These are phyloP conservation scores for Chondrilla cf. caribensis DNA, from an alignment of 37 sponge, comb jelly and placozoan species.

Conservation along the genomic window DNA sequence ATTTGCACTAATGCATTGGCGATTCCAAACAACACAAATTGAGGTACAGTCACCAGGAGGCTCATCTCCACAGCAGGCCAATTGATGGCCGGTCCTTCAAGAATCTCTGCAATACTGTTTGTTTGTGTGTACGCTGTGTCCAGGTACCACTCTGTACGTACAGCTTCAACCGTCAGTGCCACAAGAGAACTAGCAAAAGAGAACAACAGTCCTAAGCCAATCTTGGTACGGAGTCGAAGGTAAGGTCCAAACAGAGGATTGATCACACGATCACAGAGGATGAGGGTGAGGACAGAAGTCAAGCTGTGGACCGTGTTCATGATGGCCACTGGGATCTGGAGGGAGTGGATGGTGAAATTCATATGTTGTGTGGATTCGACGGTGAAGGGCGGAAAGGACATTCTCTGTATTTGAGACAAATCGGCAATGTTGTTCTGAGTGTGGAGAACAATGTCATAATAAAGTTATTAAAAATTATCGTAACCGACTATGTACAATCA, in stretches of 20 bases:
- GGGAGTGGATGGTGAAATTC: no score
- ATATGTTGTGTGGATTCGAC: no score
- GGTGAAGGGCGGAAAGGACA: no score
- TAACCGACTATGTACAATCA: no score
- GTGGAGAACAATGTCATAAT: no score
- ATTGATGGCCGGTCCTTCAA: not conserved
- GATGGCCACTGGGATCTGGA: no score
- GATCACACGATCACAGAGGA: not conserved
- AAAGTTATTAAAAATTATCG: no score
- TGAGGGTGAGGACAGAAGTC: not conserved
- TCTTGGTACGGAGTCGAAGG: not conserved
- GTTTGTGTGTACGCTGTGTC: not conserved
- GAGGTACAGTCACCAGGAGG: not conserved
- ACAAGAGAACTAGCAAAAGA: not conserved
- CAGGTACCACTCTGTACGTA: not conserved
- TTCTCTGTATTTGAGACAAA: no score
- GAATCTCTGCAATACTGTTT: not conserved
- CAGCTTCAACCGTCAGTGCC: not conserved
- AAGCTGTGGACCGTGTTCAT: not conserved
- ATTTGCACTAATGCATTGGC: not conserved
- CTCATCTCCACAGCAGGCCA: not conserved
- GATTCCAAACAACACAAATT: not conserved
- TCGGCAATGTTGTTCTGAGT: no score
- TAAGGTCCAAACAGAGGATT: not conserved
- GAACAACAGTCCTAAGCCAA: constrained; percentile 1